A percentile compares a stretch with the other conserved stretches of the same genome.
Conservation (phyloP, 2,888 invertebrate species). For the Microchrysa polita region DNA sequence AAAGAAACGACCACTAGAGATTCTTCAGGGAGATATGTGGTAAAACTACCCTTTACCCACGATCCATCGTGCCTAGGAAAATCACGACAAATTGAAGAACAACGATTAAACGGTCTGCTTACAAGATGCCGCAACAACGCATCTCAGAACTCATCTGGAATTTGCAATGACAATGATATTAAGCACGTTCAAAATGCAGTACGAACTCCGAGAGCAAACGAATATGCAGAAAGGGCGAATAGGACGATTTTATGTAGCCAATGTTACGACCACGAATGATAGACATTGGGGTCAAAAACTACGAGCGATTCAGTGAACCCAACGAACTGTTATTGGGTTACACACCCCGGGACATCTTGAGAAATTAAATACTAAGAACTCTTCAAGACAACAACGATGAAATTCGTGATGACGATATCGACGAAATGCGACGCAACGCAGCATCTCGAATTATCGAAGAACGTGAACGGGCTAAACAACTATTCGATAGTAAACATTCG, state of each 20-base stretch:
- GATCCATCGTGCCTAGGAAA: too few relatives aligned
- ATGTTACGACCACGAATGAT: not conserved
- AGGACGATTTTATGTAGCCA: not conserved
- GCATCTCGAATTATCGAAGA: too few relatives aligned
- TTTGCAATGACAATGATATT: not conserved
- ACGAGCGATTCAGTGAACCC: not conserved
- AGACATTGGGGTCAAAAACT: not conserved
- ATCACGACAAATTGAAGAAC: too few relatives aligned
- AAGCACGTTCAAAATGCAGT: not conserved
- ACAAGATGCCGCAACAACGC: too few relatives aligned
- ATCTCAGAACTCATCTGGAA: too few relatives aligned
- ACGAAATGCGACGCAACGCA: too few relatives aligned
- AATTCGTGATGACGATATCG: not conserved
- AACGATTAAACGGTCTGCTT: too few relatives aligned
- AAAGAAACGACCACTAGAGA: too few relatives aligned
- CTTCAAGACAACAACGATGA: not conserved
- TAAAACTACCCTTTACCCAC: too few relatives aligned
- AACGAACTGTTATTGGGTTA: not conserved
- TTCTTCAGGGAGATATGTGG: too few relatives aligned
- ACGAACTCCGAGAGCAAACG: not conserved
- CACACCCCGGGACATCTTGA: not conserved
- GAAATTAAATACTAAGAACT: not conserved
- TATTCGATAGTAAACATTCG: too few relatives aligned
- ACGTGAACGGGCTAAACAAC: too few relatives aligned
- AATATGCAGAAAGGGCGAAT: not conserved